Percentiles rank a stretch among this genome's conserved stretches.
Evolutionary conservation across 2,797 vertebrate genomes (phyloP).

Genomic region (Chloroceryle amazona): DNA sequence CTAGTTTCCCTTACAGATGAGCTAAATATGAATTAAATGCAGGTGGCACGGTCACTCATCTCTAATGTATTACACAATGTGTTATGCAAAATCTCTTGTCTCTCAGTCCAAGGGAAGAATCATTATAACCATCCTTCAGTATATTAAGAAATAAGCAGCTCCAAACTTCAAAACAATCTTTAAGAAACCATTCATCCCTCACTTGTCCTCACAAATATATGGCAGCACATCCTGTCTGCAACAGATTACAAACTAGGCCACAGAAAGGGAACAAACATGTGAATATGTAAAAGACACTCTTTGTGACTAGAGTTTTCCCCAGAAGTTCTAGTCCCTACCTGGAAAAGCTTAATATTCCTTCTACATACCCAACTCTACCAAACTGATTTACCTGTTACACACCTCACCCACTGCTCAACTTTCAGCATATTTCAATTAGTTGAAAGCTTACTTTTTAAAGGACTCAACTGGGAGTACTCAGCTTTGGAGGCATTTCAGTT

Average conservation of each 20-base stretch:
- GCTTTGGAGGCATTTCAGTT: conserved; percentile 77
- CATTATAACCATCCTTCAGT: background rate
- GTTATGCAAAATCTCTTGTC: background rate
- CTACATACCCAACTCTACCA: background rate
- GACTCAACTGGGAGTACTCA: conserved; percentile 74
- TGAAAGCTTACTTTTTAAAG: conserved; percentile 77
- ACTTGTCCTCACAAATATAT: background rate
- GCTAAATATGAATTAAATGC: conserved; percentile 1
- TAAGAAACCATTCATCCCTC: background rate
- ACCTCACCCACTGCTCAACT: conserved; percentile 53
- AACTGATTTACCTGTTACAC: conserved; percentile 57
- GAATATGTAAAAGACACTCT: background rate
- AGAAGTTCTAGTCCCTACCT: background rate
- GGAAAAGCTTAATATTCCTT: background rate
- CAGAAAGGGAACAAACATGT: background rate
- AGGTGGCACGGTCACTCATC: background rate
- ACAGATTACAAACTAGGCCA: background rate
- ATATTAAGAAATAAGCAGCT: background rate
- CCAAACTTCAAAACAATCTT: background rate
- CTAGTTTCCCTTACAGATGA: background rate
- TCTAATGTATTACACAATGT: background rate
- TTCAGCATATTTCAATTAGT: conserved; percentile 72
- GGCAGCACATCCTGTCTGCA: background rate
- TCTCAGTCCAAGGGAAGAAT: background rate
- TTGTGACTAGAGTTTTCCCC: background rate